Percentiles rank a stretch among this genome's conserved stretches.
Conservation (phyloP, 2,888 invertebrate genomes). For the Metalampra italica region DNA sequence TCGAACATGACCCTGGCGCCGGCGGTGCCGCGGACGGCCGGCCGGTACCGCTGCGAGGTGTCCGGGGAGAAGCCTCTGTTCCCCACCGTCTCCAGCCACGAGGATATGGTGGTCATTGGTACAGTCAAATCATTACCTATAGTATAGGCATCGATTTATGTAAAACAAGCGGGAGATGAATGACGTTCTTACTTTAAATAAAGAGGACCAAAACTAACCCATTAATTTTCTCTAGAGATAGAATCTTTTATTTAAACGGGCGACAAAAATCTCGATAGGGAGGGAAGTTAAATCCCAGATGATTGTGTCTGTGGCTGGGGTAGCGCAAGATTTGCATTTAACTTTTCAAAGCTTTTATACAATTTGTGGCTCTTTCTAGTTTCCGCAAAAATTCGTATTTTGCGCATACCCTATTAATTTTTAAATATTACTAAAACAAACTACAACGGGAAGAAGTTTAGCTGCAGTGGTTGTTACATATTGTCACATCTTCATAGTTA, state of each 20-base stretch:
- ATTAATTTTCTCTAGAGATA: slow-evolving; percentile 1
- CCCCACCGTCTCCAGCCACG: slow-evolving; percentile 85
- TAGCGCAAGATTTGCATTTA: not conserved
- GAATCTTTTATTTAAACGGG: not conserved
- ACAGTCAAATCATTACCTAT: no score
- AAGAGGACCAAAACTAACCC: not conserved
- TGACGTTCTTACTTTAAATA: no score
- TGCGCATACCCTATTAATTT: no score
- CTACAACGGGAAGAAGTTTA: no score
- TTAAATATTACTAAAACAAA: no score
- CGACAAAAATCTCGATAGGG: not conserved
- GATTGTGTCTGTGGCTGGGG: not conserved
- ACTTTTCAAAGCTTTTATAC: not conserved
- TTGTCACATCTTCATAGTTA: no score
- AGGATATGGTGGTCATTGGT: slow-evolving; percentile 87
- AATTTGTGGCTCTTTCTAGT: not conserved
- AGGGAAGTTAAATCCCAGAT: slow-evolving; percentile 1
- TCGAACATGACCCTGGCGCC: slow-evolving; percentile 82
- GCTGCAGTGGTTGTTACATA: no score
- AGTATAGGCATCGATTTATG: no score
- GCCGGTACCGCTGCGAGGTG: slow-evolving; percentile 87
- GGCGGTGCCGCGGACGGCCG: slow-evolving; percentile 84
- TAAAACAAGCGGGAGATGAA: no score
- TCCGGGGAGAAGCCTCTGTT: slow-evolving; percentile 88
- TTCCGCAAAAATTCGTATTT: no score